Base-by-base conservation (phyloP, 2,113 vertebrate genomes). In the Pluvialis apricaria region DNA sequence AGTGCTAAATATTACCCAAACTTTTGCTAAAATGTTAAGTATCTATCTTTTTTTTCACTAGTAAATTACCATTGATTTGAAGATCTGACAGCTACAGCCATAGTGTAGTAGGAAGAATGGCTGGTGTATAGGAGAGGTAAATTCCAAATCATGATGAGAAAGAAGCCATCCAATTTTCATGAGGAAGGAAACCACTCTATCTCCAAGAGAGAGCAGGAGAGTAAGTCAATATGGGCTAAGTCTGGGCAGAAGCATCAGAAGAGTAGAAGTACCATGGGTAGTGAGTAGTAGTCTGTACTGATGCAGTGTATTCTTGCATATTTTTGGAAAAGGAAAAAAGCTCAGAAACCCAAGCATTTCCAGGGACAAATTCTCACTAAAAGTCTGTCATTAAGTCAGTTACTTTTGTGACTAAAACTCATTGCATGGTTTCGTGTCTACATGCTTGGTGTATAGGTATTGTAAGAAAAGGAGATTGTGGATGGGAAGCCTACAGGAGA, bases 1-100 rank as follows among this genome's bases (percentile, higher is more conserved):
- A 97, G 97, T 95, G 95, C 96, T 97, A 97, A 97, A 97, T 97
- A 97, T 97, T 97, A 94, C 95, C 94, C 97, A 97, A 97, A 97
- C 89, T 96, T 97, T 96, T 96, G 94, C 95, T 96, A 96, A 97
- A 97, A 97, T 97, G 97, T 96, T 97, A 96, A 97, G 94, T 91
- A 96, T 94, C 94, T 94, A 85, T 96, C 87, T 92, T 92, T 96
- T 97, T 87, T 38, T 38, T 82, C 52, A 86, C 93, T 94, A 73
- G 91, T 91, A 97, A 96, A 96, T 96, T 97, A 85, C 91, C 93
- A 96, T 93, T 94, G 86, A 97, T 93, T 94, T 97, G 86, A 94
- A 95, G 73, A 96, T 92, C 86, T 95, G 92, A 95, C 94, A 96
- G 94, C 93, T 97, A 94, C 81, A 96, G 83, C 87, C 91, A 91